Evolutionary conservation across 2,113 vertebrate genomes (phyloP).

Genomic region (Chamaetylas fuelleborni): DNA sequence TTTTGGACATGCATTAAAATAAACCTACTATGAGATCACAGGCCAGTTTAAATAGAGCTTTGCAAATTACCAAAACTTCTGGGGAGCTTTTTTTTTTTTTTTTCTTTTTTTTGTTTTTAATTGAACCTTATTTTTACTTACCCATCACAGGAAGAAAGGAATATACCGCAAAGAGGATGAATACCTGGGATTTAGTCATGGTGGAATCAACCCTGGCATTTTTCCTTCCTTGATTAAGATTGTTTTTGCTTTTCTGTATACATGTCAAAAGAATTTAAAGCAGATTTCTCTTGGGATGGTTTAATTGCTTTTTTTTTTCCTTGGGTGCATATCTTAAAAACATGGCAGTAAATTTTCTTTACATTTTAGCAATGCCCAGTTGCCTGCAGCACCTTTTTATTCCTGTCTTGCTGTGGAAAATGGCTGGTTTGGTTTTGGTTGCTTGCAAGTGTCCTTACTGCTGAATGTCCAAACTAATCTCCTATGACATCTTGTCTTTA

Average conservation of each 20-base stretch:
- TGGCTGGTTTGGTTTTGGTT: background rate
- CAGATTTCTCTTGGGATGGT: background rate
- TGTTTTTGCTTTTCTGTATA: background rate
- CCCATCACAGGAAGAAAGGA: background rate
- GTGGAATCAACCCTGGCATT: background rate
- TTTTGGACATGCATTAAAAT: background rate
- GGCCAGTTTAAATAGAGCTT: background rate
- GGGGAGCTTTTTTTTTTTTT: too few relatives aligned
- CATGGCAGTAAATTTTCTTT: background rate
- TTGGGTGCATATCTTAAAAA: background rate
- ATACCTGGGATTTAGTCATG: background rate
- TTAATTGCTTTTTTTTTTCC: accelerated
- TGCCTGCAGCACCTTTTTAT: background rate
- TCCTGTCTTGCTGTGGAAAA: background rate
- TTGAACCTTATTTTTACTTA: background rate
- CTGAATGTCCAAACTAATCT: background rate
- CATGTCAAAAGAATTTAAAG: background rate
- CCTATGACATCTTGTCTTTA: background rate
- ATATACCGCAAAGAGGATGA: background rate
- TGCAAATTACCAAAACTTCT: background rate
- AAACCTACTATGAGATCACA: background rate
- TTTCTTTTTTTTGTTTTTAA: background rate
- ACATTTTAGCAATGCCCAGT: background rate
- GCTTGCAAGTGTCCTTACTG: background rate
- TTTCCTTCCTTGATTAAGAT: background rate